Conservation (phyloP, 2,888 invertebrate species). For the Harpalus rufipes region DNA sequence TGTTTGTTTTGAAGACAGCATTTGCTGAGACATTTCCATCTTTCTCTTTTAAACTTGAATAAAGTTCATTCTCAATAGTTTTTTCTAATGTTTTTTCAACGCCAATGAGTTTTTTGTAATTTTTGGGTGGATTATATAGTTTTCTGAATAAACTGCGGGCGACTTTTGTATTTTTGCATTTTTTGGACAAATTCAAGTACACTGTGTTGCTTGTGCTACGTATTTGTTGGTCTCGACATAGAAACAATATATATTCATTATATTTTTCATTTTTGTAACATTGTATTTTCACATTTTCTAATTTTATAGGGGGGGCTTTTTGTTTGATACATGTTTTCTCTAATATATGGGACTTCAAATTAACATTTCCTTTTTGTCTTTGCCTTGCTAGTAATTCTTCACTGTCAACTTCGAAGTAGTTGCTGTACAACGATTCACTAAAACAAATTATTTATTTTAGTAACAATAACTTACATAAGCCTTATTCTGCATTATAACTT, state of each 20-base stretch:
- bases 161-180: background rate
- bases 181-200: background rate
- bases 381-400: background rate
- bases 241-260: background rate
- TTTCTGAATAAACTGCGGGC: background rate
- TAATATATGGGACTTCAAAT: background rate
- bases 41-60: background rate
- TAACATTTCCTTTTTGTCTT: background rate
- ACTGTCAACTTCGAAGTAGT: background rate
- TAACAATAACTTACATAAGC: no score
- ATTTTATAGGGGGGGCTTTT: background rate
- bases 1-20: background rate
- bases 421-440: background rate
- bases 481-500: no score
- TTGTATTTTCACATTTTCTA: background rate
- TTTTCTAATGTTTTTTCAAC: background rate
- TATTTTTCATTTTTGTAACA: background rate
- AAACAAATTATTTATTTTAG: background rate
- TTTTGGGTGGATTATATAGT: background rate
- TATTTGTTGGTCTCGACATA: background rate
- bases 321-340: background rate
- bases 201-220: background rate
- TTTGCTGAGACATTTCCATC: background rate
- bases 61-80: background rate
- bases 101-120: background rate